Evolutionary conservation across 1,140 invertebrate species (phyloP).

Genomic region (Fopius arisanus): DNA sequence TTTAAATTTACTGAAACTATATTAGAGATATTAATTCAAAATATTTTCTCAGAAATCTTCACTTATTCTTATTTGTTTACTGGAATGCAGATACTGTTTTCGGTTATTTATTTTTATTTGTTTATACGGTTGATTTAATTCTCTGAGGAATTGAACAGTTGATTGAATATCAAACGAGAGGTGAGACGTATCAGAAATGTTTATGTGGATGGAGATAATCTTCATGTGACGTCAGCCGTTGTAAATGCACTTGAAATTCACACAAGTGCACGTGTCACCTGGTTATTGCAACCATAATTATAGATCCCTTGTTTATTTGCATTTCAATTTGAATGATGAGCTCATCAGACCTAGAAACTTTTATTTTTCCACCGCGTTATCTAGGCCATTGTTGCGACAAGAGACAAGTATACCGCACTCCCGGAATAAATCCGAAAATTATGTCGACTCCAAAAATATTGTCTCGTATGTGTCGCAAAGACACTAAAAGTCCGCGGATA

Average conservation of each 20-base stretch:
- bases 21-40: too few relatives aligned
- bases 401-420: background rate
- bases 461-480: background rate
- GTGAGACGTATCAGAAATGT: too few relatives aligned
- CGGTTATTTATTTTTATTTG: too few relatives aligned
- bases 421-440: conserved; percentile 21
- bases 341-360: background rate
- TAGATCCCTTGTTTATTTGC: background rate
- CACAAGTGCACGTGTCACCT: background rate
- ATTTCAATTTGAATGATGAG: background rate
- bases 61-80: too few relatives aligned
- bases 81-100: too few relatives aligned
- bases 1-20: too few relatives aligned
- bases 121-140: background rate
- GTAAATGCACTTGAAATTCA: background rate
- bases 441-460: conserved; percentile 33
- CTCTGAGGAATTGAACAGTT: background rate
- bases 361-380: background rate
- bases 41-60: too few relatives aligned
- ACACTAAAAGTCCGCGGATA: background rate
- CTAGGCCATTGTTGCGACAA: conserved; percentile 20
- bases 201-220: background rate
- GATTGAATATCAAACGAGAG: background rate
- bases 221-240: background rate
- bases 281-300: background rate